Evolutionary conservation across 2,113 vertebrate genomes (phyloP), one percentile per base, ranked within the genome.

Genomic region (Perca fluviatilis): DNA sequence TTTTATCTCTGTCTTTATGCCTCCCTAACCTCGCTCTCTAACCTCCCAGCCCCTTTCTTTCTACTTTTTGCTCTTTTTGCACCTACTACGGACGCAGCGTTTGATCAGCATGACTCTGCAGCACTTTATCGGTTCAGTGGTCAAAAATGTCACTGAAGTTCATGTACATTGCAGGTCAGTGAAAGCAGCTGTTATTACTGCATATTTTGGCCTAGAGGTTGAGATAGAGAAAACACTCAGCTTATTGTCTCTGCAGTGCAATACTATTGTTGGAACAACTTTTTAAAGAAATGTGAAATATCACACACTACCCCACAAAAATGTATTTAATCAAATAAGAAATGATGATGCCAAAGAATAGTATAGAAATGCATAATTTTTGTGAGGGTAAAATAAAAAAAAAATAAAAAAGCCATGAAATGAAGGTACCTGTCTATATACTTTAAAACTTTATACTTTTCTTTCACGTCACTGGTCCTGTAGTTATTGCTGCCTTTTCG

Each of bases 1-100:
- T 66, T 86, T 84, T 77, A 85, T 84, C 71, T 82, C 79, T n/a
- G 9, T 83, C 64, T 80, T 79, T 63, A 77, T 79, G 63, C 51
- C 61, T 86, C 73, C 74, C 58, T 67, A 65, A 64, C 73, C 68
- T 76, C 58, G 40, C 57, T 60, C 40, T 49, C 5, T 5, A 7
- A 16, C 67, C 53, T 78, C 43, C 43, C 12, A 25, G 36, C 6
- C n/a, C n/a, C 2, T 56, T 75, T 23, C 50, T 58, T 51, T 27
- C 5, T 62, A 6, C 43, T 14, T 76, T 75, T 58, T 67, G 33
- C 66, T 49, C 16, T 74, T 33, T 58, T 60, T 69, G 69, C 58
- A 19, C 53, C 68, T 62, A 76, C 51, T 58, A 23, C 25, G 27
- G 61, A 70, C 49, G 67, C 58, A 47, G 57, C 1, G 1, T 85